Evolutionary conservation across 2,113 vertebrate species (phyloP).

Genomic region (Lampris megalopsis): DNA sequence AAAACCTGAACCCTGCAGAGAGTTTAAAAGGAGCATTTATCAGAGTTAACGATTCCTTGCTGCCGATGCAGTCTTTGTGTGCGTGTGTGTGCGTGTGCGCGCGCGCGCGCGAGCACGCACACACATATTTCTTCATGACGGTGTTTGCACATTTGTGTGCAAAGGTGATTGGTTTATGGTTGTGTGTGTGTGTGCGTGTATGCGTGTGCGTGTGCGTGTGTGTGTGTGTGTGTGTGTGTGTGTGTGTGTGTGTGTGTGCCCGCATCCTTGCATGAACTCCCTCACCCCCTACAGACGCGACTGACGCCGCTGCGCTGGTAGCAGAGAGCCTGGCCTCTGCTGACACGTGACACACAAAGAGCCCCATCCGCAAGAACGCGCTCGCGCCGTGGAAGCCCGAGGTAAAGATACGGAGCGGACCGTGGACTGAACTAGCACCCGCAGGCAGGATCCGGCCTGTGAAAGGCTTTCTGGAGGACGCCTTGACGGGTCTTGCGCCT

Average conservation of each 20-base stretch:
- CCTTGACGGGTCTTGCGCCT: no score
- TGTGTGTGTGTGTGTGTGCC: conserved; percentile 1
- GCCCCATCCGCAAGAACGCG: conserved; percentile 12
- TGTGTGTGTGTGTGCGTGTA: not conserved
- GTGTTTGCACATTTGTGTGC: no score
- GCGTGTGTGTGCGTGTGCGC: not conserved
- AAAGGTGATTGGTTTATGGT: not conserved
- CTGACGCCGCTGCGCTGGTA: not conserved
- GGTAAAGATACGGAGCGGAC: not conserved
- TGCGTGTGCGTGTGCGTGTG: no score
- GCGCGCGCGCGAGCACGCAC: not conserved
- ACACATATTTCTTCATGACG: no score
- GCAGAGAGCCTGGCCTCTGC: conserved; percentile 34
- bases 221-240: not conserved
- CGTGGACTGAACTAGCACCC: no score
- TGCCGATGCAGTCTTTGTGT: conserved; percentile 4
- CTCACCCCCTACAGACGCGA: not conserved
- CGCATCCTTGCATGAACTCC: not conserved
- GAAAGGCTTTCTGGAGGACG: not conserved
- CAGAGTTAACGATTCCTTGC: conserved; percentile 43
- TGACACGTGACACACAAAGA: conserved; percentile 48
- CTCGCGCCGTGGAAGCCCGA: conserved; percentile 2
- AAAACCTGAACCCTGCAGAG: conserved; percentile 29
- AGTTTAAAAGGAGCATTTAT: conserved; percentile 33
- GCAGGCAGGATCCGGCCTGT: not conserved